Base-by-base conservation (phyloP, 2,797 vertebrate genomes). In the Enteromius radiatus region DNA sequence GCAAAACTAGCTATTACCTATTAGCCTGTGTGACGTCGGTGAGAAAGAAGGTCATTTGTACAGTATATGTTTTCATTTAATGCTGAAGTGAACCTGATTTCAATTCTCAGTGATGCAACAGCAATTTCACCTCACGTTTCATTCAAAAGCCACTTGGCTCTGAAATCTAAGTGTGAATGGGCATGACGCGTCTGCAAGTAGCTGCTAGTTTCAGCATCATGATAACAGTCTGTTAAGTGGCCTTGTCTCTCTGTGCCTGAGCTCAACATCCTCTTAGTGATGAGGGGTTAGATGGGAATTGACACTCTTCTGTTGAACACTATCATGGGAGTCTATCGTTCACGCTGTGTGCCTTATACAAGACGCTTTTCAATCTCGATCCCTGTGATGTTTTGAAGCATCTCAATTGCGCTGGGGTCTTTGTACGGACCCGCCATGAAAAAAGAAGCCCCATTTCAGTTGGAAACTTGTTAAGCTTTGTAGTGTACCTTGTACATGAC, bases 371-470 rank as follows among this genome's bases (percentile, higher is more conserved):
- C 61, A 74, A 65, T 59, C 61, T 73, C 31, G 59, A 31, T 31
- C 63, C 61, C 23, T 65, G 28, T 81, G 68, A 67, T 78, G 68
- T 65, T 75, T 82, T 82, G 47, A 85, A 82, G 76, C 61, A 31
- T 23, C 80, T 63, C 63, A 7, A 23, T 74, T 67, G 82, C 54
- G 59, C 76, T 78, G 31, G 45, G 56, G 23, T 78, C 80, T 85
- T 85, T 78, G 74, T 81, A 67, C 38, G 21, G 65, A 52, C 67
- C 15, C 7, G 33, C 59, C 63, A 56, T 45, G 76, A 82, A 75
- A 75, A 73, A 82, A 81, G 71, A 56, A 21, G 43, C 12, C n/a
- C 33, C 49, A 8, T 31, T 73, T 68, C 28, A 41, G 59, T 59
- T 36, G 56, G 41, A 81, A 85, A 85, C 17, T 38, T 31, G n/a